These are phyloP conservation scores for Magallana angulata DNA, from an alignment of 1,140 invertebrate species.

Conservation along the genomic window DNA sequence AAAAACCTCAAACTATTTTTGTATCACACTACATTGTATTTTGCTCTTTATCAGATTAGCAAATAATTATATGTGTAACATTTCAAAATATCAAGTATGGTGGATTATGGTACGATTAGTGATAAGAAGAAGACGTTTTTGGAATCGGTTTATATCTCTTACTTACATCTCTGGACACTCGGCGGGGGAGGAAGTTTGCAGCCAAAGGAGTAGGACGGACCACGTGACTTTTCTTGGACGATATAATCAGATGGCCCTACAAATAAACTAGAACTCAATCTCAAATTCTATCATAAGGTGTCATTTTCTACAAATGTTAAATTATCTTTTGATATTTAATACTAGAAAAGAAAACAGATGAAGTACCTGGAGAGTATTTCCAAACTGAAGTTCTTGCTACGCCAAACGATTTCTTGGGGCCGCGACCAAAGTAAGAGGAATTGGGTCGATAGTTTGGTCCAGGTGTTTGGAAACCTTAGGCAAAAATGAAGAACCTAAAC, in stretches of 20 bases:
- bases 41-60: too few species aligned
- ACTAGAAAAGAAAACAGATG: neutral
- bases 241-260: constrained; percentile 59
- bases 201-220: constrained; percentile 61
- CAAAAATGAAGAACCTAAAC: neutral
- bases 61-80: too few species aligned
- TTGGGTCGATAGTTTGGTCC: constrained; percentile 65
- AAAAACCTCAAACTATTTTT: too few species aligned
- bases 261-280: neutral
- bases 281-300: neutral
- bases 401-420: constrained; percentile 63
- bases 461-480: constrained; percentile 58
- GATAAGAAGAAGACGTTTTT: neutral
- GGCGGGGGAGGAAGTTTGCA: constrained; percentile 60
- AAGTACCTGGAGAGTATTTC: constrained; percentile 49
- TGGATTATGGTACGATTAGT: neutral
- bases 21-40: too few species aligned
- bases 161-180: constrained; percentile 54
- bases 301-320: too few species aligned
- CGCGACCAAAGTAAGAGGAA: constrained; percentile 60
- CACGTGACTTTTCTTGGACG: constrained; percentile 29
- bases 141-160: neutral
- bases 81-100: neutral
- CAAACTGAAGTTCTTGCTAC: constrained; percentile 30
- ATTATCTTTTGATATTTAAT: too few species aligned